A percentile compares a stretch with the other conserved stretches of the same genome.
Evolutionary conservation across 2,113 vertebrate genomes (phyloP).

Genomic region (Campylomormyrus tamandua): DNA sequence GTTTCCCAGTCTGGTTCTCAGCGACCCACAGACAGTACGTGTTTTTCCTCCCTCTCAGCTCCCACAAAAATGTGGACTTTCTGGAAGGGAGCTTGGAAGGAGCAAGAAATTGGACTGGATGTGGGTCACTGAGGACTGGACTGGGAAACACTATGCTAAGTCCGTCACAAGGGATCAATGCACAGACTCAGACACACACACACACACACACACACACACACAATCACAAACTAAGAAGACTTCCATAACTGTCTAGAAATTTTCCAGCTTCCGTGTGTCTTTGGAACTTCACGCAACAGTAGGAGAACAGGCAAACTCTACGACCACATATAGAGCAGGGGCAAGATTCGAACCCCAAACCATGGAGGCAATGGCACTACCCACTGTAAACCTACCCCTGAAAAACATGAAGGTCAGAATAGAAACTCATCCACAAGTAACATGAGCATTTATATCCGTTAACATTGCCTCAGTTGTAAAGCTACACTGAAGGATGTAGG

Average conservation of each 20-base stretch:
- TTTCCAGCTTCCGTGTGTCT: not conserved
- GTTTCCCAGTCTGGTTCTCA: not conserved
- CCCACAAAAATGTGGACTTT: not conserved
- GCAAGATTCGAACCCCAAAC: not conserved
- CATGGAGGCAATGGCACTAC: not conserved
- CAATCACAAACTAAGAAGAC: not conserved
- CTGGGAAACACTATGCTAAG: not conserved
- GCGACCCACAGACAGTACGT: not conserved
- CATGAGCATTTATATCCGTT: not conserved
- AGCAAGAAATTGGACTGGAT: not conserved
- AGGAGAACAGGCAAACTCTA: not conserved
- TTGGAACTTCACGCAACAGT: not conserved
- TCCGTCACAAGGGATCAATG: not conserved
- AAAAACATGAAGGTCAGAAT: not conserved
- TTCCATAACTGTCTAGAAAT: not conserved
- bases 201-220: constrained; percentile 2
- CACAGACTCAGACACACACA: constrained; percentile 11
- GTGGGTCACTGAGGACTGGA: not conserved
- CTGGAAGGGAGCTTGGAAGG: too few relatives aligned
- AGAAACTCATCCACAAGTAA: not conserved
- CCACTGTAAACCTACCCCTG: not conserved
- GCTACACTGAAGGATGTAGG: not conserved
- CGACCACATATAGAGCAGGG: not conserved
- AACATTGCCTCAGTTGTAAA: not conserved
- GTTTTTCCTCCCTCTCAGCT: too few relatives aligned